Base-by-base conservation (phyloP, 2,113 vertebrate genomes). In the Clupea harengus region DNA sequence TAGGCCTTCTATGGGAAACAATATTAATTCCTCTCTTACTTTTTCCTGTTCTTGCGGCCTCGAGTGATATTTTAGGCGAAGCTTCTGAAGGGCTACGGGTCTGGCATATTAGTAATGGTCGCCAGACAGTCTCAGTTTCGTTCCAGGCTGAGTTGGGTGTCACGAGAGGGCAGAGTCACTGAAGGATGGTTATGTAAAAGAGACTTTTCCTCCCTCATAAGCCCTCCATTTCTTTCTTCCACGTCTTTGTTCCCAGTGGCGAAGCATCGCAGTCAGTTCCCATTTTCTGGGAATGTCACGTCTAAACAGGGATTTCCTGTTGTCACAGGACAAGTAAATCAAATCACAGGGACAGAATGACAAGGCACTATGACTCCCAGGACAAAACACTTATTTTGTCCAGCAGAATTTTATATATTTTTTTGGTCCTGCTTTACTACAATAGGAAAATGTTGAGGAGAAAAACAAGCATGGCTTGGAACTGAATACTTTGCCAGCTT, bases 291-390 rank as follows among this genome's bases (percentile, higher is more conserved):
- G 91, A 90, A 89, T 2, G 2, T 46, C 0, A 46, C 20, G 8
- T 93, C 87, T 91, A 93, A 93, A 94, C 92, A 90, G 86, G 91
- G 91, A 94, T 92, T 94, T 94, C 93, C 93, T 94, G 92, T 92
- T 91, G 89, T 91, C 91, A 85, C 89, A 88, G 88, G 89, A 92
- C 88, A 92, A 93, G 93, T 89, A 92, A 90, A 92, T 92, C 83
- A 87, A 54, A 80, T 82, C 45, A 57, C 45, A 72, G 87, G 90
- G 72, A 32, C 32, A 32, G 67, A 28, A 28, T 18, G n/a, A 72
- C n/a, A 78, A 78, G 28, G 82, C 20, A 44, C 28, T 85, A 83
- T 82, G 88, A 78, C 89, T 89, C 87, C 89, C 89, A 87, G 84
- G 5, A 81, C 52, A 90, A 91, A 88, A 17, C 13, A 80, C 49